phyloP scores from a whole-genome alignment of 1,140 invertebrate species.

The Hycleus phaleratus region DNA sequence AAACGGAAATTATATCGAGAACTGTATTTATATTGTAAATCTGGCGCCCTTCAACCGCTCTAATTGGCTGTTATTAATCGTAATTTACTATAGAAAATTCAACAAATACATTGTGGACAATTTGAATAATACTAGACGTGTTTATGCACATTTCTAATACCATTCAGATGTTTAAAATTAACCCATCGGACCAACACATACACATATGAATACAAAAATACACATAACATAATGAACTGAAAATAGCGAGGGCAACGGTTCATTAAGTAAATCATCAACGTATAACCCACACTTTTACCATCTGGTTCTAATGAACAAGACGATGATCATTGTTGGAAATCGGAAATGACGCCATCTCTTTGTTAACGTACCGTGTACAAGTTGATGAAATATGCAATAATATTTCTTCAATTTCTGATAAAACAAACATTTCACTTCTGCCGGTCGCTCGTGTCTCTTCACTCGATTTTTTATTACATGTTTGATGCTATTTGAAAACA shows the following conservation, averaged over 20 bases:
- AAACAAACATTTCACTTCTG: not conserved
- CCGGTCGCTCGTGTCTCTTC: not conserved
- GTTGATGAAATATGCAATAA: no score
- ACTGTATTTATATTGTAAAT: no score
- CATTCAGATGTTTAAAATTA: slow-evolving; percentile 26
- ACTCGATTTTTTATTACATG: no score
- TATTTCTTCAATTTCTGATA: no score
- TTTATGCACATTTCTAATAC: not conserved
- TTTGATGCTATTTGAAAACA: not conserved
- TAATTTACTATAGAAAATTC: no score
- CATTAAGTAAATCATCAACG: slow-evolving; percentile 24
- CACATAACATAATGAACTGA: slow-evolving; percentile 17
- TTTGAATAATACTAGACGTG: no score
- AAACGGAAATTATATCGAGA: no score
- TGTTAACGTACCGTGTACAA: not conserved
- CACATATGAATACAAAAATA: not conserved
- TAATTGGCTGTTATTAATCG: no score
- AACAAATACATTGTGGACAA: no score
- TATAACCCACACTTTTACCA: slow-evolving; percentile 17
- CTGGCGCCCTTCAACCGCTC: no score
- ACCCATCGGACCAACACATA: slow-evolving; percentile 13
- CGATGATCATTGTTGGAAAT: slow-evolving; percentile 2
- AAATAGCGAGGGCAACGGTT: slow-evolving; percentile 26
- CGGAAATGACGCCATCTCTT: not conserved
- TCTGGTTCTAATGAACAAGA: slow-evolving; percentile 18